Conservation (phyloP, 2,797 vertebrate species). For the Scolopax bukidnonensis region DNA sequence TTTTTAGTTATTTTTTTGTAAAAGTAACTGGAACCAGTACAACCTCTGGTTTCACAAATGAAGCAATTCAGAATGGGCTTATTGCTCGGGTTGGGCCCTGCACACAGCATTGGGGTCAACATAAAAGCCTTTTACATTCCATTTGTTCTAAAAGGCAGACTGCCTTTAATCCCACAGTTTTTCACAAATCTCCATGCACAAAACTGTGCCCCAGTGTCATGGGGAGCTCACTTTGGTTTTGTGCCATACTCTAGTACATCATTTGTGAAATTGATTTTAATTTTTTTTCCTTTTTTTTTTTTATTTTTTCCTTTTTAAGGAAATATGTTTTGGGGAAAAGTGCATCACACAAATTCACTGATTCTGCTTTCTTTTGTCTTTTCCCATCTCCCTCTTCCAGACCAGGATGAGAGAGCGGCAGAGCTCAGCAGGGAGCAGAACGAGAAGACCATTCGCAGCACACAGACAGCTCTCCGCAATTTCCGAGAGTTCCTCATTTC, state of each 20-base stretch:
- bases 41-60: slow-evolving; percentile 73
- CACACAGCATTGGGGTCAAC: background rate
- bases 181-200: slow-evolving; percentile 44
- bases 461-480: slow-evolving; percentile 85
- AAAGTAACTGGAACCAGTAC: slow-evolving; percentile 37
- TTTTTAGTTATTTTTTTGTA: background rate
- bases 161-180: slow-evolving; percentile 20
- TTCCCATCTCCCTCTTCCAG: slow-evolving; percentile 69
- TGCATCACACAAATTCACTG: slow-evolving; percentile 76
- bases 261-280: slow-evolving; percentile 47
- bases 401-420: slow-evolving; percentile 83
- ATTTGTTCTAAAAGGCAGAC: slow-evolving; percentile 36
- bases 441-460: slow-evolving; percentile 88
- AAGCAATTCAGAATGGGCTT: slow-evolving; percentile 27
- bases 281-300: background rate
- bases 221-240: slow-evolving; percentile 52
- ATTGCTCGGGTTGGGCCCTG: background rate
- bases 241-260: slow-evolving; percentile 18
- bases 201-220: slow-evolving; percentile 22
- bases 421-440: slow-evolving; percentile 87
- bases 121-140: background rate
- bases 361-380: slow-evolving; percentile 51
- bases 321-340: slow-evolving; percentile 60
- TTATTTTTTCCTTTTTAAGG: slow-evolving; percentile 45
- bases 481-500: slow-evolving; percentile 87